Base-by-base conservation (phyloP, 2,888 invertebrate species). In the Calameuta filiformis region DNA sequence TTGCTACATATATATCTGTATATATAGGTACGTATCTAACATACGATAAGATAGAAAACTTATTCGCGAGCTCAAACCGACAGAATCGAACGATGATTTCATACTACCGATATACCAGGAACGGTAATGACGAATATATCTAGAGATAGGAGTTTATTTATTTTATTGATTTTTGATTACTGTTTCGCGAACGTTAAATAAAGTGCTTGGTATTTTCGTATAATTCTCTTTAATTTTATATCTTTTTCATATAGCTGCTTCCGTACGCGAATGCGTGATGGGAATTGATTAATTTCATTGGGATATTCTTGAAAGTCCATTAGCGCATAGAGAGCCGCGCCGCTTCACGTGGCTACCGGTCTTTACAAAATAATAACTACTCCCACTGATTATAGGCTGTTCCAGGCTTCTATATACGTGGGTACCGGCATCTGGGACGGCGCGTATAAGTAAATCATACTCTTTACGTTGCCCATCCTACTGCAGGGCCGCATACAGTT, bases 321-420 rank as follows among this genome's bases (percentile, higher is more conserved):
- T 71, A 71, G 73, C 34, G 31, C 37, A 73, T 78, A 76, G 78
- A 56, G 56, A 56, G 78, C 75, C 75, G 73, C 75, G 71, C 68
- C 75, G 71, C 78, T 69, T 23, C 69, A 9, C 34, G 35, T 73
- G 75, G 78, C 78, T 78, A 78, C 78, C 76, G 75, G 78, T 78
- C 78, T 78, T 78, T 31, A 68, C 34, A 78, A 73, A 71, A 78
- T 78, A 78, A 78, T 78, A 78, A 78, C 76, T 78, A 76, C 76
- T 75, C 40, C 71, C 73, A 31, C 75, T 78, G 75, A 78, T 78
- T 78, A 78, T 33, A 76, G 78, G 78, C 75, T 78, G 78, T 68
- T 73, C 77, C 75, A 75, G 71, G 75, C 75, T 30, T 77, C 77
- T 0, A 2, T 0, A 2, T 56, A 56, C 71, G 31, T 71, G 71